phyloP scores from a whole-genome alignment of 1,140 invertebrate species.

The Drosophila nebulosa region DNA sequence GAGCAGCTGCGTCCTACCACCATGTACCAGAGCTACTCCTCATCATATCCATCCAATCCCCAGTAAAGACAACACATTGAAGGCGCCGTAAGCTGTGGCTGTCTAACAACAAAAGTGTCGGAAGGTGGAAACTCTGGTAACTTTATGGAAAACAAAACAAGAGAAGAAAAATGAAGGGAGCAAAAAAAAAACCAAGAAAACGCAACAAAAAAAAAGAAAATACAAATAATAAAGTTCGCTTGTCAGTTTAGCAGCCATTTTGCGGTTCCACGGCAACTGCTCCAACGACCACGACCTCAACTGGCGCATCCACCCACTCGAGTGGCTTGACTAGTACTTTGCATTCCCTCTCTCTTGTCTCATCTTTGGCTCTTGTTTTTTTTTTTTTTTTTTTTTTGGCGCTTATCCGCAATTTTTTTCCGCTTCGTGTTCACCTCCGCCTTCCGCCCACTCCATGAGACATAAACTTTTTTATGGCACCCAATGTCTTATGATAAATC shows the following conservation, averaged over 20 bases:
- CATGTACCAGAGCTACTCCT: slow-evolving; percentile 58
- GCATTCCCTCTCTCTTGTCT: slow-evolving; percentile 34
- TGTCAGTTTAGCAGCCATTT: slow-evolving; percentile 81
- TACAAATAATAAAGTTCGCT: slow-evolving; percentile 80
- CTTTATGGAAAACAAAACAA: slow-evolving; percentile 10
- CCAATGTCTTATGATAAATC: slow-evolving; percentile 78
- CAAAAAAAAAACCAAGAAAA: slow-evolving; percentile 1
- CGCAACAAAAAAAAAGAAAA: slow-evolving; percentile 8
- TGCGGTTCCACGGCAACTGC: slow-evolving; percentile 67
- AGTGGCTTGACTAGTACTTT: slow-evolving; percentile 42
- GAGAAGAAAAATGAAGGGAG: background rate
- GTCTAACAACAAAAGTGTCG: slow-evolving; percentile 16
- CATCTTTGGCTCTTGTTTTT: background rate
- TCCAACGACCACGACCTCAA: background rate
- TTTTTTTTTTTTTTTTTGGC: slow-evolving; percentile 36
- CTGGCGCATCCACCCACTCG: slow-evolving; percentile 28
- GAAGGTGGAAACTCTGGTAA: slow-evolving; percentile 20
- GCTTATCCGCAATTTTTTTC: slow-evolving; percentile 73
- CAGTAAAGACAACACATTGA: slow-evolving; percentile 45
- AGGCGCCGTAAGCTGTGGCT: slow-evolving; percentile 37
- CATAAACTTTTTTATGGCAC: slow-evolving; percentile 81
- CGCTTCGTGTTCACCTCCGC: slow-evolving; percentile 60
- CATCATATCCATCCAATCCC: slow-evolving; percentile 39
- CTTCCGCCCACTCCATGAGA: slow-evolving; percentile 16
- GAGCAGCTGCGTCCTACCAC: slow-evolving; percentile 57